These are phyloP conservation scores for Crotalus horridus DNA, from an alignment of 2,113 vertebrate genomes.

Conservation along the genomic window DNA sequence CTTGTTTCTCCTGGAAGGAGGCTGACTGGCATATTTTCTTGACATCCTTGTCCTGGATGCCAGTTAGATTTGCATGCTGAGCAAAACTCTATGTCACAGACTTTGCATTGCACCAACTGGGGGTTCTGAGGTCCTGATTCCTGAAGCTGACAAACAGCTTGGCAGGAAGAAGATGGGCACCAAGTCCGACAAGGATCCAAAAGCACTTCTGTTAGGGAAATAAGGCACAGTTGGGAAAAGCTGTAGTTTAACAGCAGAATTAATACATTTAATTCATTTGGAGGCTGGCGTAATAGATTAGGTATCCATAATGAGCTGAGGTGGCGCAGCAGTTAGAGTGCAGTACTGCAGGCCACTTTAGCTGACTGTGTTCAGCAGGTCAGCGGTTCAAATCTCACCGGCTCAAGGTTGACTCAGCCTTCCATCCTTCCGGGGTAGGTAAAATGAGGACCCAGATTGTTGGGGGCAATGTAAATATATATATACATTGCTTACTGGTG, in stretches of 20 bases:
- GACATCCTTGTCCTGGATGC: conserved; percentile 93
- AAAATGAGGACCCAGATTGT: too few relatives aligned
- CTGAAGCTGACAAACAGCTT: conserved; percentile 93
- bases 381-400: too few relatives aligned
- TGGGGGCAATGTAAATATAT: too few relatives aligned
- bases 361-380: too few relatives aligned
- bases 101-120: conserved; percentile 88
- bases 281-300: not conserved
- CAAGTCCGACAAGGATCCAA: conserved; percentile 96
- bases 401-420: too few relatives aligned
- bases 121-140: conserved; percentile 82
- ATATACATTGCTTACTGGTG: too few relatives aligned
- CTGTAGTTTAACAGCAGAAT: not conserved
- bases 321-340: too few relatives aligned
- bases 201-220: conserved; percentile 83
- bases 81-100: conserved; percentile 92
- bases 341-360: too few relatives aligned
- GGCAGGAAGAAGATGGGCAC: conserved; percentile 94
- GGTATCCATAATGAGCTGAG: not conserved
- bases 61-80: conserved; percentile 92
- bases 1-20: conserved; percentile 95
- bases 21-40: conserved; percentile 84
- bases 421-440: too few relatives aligned
- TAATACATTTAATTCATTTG: not conserved
- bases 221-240: not conserved